Evolutionary conservation across 2,797 vertebrate species (phyloP).

Genomic region (Potorous gilbertii): DNA sequence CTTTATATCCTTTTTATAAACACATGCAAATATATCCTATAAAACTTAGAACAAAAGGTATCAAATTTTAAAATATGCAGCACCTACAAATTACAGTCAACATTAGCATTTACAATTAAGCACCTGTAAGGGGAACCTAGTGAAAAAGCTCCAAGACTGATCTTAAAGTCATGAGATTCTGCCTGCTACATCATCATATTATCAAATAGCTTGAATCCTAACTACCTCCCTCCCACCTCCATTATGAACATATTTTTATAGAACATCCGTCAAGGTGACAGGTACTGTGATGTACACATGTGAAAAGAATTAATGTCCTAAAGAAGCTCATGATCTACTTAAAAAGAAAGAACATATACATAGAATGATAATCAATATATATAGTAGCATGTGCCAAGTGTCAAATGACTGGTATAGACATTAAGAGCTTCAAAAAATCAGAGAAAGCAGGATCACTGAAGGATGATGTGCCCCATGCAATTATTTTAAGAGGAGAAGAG

Average conservation of each 20-base stretch:
- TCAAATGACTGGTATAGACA: conserved; percentile 1
- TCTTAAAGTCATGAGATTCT: not conserved
- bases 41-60: not conserved
- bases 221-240: not conserved
- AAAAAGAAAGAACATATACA: not conserved
- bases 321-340: not conserved
- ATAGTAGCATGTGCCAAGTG: not conserved
- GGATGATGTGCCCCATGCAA: not conserved
- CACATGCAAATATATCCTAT: not conserved
- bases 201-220: not conserved
- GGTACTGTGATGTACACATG: not conserved
- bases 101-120: not conserved
- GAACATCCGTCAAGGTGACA: not conserved
- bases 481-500: not conserved
- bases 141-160: not conserved
- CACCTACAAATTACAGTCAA: not conserved
- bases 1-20: not conserved
- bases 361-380: conserved; percentile 17
- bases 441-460: not conserved
- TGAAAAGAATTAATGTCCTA: not conserved
- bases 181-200: not conserved
- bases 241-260: not conserved
- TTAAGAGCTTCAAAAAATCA: not conserved
- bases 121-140: not conserved
- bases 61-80: not conserved